Evolutionary conservation across 2,888 invertebrate species (phyloP), one percentile per base, ranked within the genome.

Genomic region (Drosophila falleni): DNA sequence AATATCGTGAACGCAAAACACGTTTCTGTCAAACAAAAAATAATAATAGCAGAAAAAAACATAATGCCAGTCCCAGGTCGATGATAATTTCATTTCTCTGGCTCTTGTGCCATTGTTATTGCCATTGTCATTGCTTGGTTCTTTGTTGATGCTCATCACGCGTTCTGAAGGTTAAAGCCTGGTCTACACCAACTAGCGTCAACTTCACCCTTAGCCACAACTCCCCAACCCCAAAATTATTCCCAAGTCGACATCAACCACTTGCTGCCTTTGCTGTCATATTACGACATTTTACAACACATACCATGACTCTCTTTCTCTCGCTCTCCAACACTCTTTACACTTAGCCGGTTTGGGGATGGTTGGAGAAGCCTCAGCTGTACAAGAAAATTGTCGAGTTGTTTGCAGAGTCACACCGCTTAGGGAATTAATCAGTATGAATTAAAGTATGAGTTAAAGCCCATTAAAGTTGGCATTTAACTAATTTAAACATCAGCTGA

Each of bases 151-250:
- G 44, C 59, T 35, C 56, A 44, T 19, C 67, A 66, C 81, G 81
- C 71, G 26, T 68, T 66, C 46, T 53, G 79, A 87, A 88, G 89
- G 78, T 78, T 80, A 80, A 61, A 68, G 70, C 23, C 23, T 42
- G 58, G 29, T 58, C 55, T 44, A 13, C 16, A 42, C 46, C 58
- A 53, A 47, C 46, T 51, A 59, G 10, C 26, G 10, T 44, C n/a
- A 50, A 65, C 33, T 50, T 33, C 51, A 60, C 50, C 49, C 69
- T 69, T 58, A 37, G 35, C 9, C 6, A 33, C 16, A 41, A 51
- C 53, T 35, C 35, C 39, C 26, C 19, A 39, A 31, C 3, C 55
- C 23, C 23, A 23, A 33, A 23, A 51, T 13, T 10, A 23, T 29
- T 44, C 46, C 35, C 3, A 13, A 16, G 23, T 2, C 62, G 54